Evolutionary conservation across 2,797 vertebrate genomes (phyloP).

Genomic region (Myotis vivesi): DNA sequence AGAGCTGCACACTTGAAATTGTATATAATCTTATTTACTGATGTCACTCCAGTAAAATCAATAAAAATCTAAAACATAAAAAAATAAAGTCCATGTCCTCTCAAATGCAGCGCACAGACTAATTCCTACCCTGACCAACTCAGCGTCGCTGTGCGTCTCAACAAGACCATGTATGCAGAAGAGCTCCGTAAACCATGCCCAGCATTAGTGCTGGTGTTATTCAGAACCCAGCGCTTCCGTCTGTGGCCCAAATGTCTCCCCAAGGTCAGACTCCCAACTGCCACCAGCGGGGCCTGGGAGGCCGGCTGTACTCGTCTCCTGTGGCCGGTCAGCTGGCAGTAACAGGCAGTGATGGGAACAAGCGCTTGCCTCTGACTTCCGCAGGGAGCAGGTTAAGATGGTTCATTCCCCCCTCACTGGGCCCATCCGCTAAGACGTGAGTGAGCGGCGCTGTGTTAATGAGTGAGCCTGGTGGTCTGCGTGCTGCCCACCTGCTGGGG

Average conservation of each 20-base stretch:
- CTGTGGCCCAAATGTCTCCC: background rate
- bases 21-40: background rate
- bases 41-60: background rate
- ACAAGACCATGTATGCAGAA: background rate
- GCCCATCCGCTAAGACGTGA: background rate
- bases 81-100: background rate
- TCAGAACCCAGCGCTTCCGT: background rate
- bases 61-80: background rate
- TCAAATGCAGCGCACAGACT: background rate
- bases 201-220: background rate
- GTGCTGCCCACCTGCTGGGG: background rate
- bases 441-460: rapidly evolving
- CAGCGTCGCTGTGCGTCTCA: background rate
- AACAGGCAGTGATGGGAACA: background rate
- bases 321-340: background rate
- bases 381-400: background rate
- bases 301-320: background rate
- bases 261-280: background rate
- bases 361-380: background rate
- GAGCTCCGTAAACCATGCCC: background rate
- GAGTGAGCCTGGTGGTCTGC: background rate
- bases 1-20: background rate
- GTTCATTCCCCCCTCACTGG: background rate
- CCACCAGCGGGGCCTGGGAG: background rate
- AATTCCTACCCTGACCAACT: background rate